Conservation (phyloP, 2,888 invertebrate species). For the Cantharis nigra region DNA sequence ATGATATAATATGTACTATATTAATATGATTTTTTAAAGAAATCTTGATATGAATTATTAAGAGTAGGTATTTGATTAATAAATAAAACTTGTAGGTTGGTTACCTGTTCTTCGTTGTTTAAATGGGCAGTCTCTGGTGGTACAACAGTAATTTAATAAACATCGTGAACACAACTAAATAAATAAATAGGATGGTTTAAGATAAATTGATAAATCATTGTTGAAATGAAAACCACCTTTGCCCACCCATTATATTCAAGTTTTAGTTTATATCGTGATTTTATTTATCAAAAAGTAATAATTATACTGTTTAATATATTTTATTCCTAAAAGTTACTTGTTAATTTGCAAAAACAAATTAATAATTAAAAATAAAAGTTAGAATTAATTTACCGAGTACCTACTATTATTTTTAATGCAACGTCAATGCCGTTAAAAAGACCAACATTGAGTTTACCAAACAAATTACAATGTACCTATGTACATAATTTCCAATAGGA, state of each 20-base stretch:
- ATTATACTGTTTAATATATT: constrained; percentile 22
- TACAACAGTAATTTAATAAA: constrained; percentile 28
- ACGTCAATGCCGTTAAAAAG: neutral
- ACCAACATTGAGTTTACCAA: no score
- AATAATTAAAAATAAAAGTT: neutral
- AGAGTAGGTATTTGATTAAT: constrained; percentile 8
- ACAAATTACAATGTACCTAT: no score
- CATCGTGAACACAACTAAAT: constrained; percentile 21
- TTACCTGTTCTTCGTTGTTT: constrained; percentile 19
- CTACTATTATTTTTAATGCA: neutral
- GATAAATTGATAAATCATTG: constrained; percentile 29
- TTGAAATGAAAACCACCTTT: constrained; percentile 31
- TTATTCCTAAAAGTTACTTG: neutral
- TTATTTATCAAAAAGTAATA: constrained; percentile 28
- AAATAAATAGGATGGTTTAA: constrained; percentile 28
- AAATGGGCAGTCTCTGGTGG: constrained; percentile 24
- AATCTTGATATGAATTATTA: neutral
- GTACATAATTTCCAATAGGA: no score
- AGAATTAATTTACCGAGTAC: neutral
- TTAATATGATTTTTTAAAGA: neutral
- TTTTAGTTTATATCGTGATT: constrained; percentile 27
- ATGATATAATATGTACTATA: no score
- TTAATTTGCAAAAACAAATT: neutral
- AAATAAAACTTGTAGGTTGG: constrained; percentile 13
- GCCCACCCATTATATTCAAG: constrained; percentile 30